Evolutionary conservation across 1,140 invertebrate species (phyloP), one percentile per base, ranked within the genome.

Genomic region (Trichonephila clavata): DNA sequence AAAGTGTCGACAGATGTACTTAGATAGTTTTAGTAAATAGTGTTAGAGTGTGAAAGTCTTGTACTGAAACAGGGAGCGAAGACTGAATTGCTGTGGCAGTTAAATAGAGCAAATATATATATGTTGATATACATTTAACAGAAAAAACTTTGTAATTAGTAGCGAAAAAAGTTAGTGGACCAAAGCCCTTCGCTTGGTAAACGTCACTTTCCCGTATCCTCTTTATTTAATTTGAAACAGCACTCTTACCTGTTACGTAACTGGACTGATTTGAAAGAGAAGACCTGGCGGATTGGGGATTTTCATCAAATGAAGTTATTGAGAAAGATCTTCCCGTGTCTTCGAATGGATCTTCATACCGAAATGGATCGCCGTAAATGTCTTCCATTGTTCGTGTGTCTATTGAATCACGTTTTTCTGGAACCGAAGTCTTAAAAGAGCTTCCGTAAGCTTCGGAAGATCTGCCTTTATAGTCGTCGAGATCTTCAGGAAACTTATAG

Each of bases 251-350:
- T 86, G 91, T 92, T n/a, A 83, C 77, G 84, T 92, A 92, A 20
- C 91, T 92, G n/a, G 91, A 92, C n/a, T 84, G 80, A 92, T 92
- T 86, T 57, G 91, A 92, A 32, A 92, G 14, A 18, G 91, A 86
- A n/a, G 91, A 92, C 59, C 81, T 59, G 6, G 21, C 43, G 2
- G 91, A 92, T 59, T n/a, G 16, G 27, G 83, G 24, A 86, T 92
- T 77, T 63, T 61, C 32, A 20, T 89, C 87, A 61, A 61, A 77
- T 2, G 88, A 90, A 20, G 63, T 57, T 2, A 77, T 57, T 24
- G 89, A 90, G 81, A 80, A 90, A 1, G 71, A 81, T 39, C 21
- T 6, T 0, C 50, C 39, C 21, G 50, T 61, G 16, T 81, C 77
- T 57, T 59, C 89, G 60, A 80, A 90, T 10, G 87, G 87, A 71